Evolutionary conservation across 1,140 invertebrate species (phyloP), one percentile per base, ranked within the genome.

Genomic region (Drosophila funebris): DNA sequence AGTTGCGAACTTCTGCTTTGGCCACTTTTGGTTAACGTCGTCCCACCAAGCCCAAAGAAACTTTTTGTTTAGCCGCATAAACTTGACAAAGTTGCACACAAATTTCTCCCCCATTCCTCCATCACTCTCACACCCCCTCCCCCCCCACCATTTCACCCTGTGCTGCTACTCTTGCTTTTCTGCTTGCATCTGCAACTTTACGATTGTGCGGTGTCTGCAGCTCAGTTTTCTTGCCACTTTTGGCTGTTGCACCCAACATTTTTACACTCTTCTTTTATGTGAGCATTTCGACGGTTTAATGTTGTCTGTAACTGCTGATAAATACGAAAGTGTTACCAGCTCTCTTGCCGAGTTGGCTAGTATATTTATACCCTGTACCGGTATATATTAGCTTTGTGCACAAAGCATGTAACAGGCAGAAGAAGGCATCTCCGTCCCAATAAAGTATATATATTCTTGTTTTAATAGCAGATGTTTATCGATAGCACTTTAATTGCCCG

Each of bases 31-130:
- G 18, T 11, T 36, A n/a, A n/a, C n/a, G 29, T n/a, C 53, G 43
- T 43, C 33, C 22, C n/a, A 46, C 24, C 39, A 70, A 52, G 58
- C 66, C 37, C 44, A 8, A 53, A 31, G n/a, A 6, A 50, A 60
- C 46, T 52, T 62, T 44, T 54, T 54, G 36, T 27, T 37, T 43
- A 29, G 29, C 27, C 29, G 13, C 66, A 64, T 63, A 54, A 57
- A 66, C 50, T 66, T 56, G 52, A 66, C 68, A 71, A 71, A 64
- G 52, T 71, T 71, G 60, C 50, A 63, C 48, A 46, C 48, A 22
- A 33, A 29, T 18, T 46, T 14, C 48, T 41, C n/a, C 27, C n/a
- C n/a, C 20, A 14, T 11, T 20, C 3, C 27, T 39, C 31, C 16
- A 22, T 44, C 27, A 3, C 18, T 7, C 7, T 18, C 22, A 16